Evolutionary conservation across 2,113 vertebrate species (phyloP).

Genomic region (Jaculus jaculus): DNA sequence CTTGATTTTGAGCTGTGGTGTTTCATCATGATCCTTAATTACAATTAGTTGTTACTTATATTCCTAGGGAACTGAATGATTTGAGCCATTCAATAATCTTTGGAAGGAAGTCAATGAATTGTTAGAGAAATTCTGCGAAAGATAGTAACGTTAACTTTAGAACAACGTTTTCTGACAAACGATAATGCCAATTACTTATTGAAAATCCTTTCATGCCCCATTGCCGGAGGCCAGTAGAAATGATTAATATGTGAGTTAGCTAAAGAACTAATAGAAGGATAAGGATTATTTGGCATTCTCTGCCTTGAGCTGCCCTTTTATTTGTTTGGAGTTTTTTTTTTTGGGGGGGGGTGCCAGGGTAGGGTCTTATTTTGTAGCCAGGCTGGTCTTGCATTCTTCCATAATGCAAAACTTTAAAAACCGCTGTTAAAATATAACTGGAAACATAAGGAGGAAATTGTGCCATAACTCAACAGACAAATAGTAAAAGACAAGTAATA

Average conservation of each 20-base stretch:
- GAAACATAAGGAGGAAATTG: not conserved
- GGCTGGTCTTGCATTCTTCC: too few relatives aligned
- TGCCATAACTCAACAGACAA: not conserved
- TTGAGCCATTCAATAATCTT: not conserved
- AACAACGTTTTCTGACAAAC: slow-evolving; percentile 26
- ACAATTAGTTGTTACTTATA: not conserved
- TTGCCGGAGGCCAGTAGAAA: not conserved
- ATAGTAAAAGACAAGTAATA: not conserved
- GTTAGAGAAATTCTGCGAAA: not conserved
- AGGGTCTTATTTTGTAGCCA: too few relatives aligned
- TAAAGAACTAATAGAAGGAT: not conserved
- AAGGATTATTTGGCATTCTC: not conserved
- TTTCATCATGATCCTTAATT: not conserved
- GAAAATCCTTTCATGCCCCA: not conserved
- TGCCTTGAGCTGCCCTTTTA: not conserved
- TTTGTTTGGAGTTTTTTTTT: not conserved
- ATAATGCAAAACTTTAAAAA: too few relatives aligned
- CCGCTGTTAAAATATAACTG: too few relatives aligned
- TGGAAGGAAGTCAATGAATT: not conserved
- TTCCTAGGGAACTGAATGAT: not conserved
- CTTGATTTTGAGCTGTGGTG: not conserved
- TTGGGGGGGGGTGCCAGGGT: too few relatives aligned
- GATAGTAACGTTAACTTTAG: not conserved
- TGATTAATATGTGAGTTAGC: too few relatives aligned
- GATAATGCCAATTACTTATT: not conserved